A percentile compares a stretch with the other conserved stretches of the same genome.
Evolutionary conservation across 2,113 vertebrate genomes (phyloP).

Genomic region (Aegithalos caudatus): DNA sequence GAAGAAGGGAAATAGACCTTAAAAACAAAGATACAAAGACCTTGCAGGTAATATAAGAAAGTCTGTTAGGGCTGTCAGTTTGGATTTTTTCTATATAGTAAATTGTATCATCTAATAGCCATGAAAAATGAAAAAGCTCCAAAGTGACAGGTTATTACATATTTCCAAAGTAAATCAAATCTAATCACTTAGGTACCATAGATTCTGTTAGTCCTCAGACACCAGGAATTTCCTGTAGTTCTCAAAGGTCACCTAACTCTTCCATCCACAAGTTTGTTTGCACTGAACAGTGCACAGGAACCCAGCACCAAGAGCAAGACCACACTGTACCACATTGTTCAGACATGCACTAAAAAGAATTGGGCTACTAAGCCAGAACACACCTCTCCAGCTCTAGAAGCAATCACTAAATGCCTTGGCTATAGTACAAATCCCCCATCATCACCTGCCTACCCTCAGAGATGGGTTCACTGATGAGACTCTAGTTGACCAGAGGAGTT

Average conservation of each 20-base stretch:
- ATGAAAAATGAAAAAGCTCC: slow-evolving; percentile 7
- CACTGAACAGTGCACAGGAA: background rate
- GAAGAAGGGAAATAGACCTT: slow-evolving; percentile 5
- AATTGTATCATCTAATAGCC: background rate
- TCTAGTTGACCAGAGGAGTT: background rate
- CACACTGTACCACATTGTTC: background rate
- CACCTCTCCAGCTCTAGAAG: background rate
- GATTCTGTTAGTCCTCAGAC: background rate
- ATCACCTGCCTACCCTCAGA: background rate
- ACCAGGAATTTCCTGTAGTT: background rate
- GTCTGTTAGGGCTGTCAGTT: background rate
- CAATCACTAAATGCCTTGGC: background rate
- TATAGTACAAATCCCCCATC: background rate
- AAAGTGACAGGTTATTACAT: background rate
- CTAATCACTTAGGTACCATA: background rate
- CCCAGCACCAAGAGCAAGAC: background rate
- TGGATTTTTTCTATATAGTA: background rate
- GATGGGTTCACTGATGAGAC: background rate
- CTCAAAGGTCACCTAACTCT: background rate
- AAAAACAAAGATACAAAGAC: slow-evolving; percentile 30
- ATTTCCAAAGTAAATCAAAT: slow-evolving; percentile 1
- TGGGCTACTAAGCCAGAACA: background rate
- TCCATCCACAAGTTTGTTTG: background rate
- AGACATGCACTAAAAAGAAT: background rate
- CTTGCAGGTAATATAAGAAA: background rate